phyloP scores from a whole-genome alignment of 2,113 vertebrate species.

The Dermatemys mawii region DNA sequence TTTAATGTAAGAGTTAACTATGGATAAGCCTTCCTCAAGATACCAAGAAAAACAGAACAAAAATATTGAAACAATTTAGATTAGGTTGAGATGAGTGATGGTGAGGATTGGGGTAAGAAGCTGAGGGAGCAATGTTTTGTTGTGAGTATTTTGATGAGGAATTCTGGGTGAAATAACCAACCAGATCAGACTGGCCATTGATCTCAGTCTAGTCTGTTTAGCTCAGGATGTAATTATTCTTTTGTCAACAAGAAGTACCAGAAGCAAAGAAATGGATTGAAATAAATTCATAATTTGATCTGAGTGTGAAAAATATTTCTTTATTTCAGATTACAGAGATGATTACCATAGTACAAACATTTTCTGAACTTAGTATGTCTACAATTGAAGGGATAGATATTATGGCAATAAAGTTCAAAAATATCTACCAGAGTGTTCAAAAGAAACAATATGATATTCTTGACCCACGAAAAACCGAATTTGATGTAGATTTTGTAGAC shows the following conservation, averaged over 20 bases:
- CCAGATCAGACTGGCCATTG: not conserved
- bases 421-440: conserved; percentile 79
- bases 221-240: not conserved
- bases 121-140: not conserved
- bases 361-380: conserved; percentile 76
- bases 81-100: not conserved
- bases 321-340: conserved; percentile 84
- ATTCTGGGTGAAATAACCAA: not conserved
- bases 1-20: not conserved
- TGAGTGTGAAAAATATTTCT: not conserved
- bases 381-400: conserved; percentile 85
- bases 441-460: conserved; percentile 84
- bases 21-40: accelerated
- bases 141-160: not conserved
- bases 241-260: not conserved
- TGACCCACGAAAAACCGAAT: conserved; percentile 81
- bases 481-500: conserved; percentile 82
- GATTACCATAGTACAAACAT: conserved; percentile 80
- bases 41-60: not conserved
- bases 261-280: not conserved
- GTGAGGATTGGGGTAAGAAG: not conserved
- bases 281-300: not conserved
- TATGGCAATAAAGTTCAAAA: conserved; percentile 83
- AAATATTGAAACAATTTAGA: not conserved
- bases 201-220: not conserved